Percentiles rank a stretch among this genome's conserved stretches.
phyloP scores from a whole-genome alignment of 2,888 invertebrate species.

The Biston betularia region DNA sequence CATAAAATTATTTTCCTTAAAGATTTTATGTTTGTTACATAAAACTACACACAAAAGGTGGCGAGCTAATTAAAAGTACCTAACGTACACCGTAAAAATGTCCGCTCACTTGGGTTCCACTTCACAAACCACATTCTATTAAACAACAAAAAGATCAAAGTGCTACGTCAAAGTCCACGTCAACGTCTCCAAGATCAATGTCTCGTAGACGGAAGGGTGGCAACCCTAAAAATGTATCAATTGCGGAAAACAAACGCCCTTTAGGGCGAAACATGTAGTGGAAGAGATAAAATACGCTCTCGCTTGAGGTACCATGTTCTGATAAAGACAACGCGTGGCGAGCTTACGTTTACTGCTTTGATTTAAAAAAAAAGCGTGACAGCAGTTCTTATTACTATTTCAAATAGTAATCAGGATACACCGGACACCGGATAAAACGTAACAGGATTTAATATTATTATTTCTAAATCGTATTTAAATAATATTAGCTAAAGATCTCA shows the following conservation, averaged over 20 bases:
- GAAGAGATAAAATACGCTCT: conserved; percentile 73
- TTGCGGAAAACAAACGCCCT: conserved; percentile 68
- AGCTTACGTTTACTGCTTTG: conserved; percentile 14
- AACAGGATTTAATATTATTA: too few relatives aligned
- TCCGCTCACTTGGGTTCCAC: too few relatives aligned
- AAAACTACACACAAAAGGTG: too few relatives aligned
- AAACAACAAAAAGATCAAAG: neutral
- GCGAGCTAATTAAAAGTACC: too few relatives aligned
- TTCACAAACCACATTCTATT: too few relatives aligned
- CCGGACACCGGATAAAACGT: too few relatives aligned
- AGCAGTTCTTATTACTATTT: neutral
- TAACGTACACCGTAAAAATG: too few relatives aligned
- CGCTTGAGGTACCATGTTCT: conserved; percentile 42
- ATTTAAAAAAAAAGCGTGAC: conserved; percentile 6
- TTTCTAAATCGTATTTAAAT: too few relatives aligned
- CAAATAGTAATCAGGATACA: too few relatives aligned
- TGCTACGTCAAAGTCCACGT: neutral
- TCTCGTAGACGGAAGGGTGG: conserved; percentile 20
- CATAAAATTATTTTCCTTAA: too few relatives aligned
- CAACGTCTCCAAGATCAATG: conserved; percentile 21
- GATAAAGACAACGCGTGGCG: conserved; percentile 36
- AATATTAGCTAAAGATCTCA: too few relatives aligned
- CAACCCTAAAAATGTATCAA: conserved; percentile 60
- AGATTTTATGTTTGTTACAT: too few relatives aligned
- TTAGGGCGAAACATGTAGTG: conserved; percentile 66